Evolutionary conservation across 2,888 invertebrate genomes (phyloP), one percentile per base, ranked within the genome.

Genomic region (Autographa gamma): DNA sequence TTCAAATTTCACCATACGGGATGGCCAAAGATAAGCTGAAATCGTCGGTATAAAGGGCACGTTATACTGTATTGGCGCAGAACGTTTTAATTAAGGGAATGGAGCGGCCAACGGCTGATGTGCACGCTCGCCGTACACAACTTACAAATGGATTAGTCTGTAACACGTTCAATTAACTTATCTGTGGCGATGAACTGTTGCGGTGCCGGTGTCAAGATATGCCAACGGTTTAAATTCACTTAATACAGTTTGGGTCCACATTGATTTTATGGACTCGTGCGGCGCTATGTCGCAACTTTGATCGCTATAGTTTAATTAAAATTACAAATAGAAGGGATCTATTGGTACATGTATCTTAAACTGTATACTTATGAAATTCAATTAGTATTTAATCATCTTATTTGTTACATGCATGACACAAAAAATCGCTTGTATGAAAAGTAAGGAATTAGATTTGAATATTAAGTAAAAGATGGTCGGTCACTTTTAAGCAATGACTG

Each of bases 11-110:
- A 25, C 54, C 74, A 78, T 80, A 76, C 60, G 56, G 70, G 68
- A 75, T 73, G 77, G 74, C 77, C 79, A 43, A 31, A 76, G 81
- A 82, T 80, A 79, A 76, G 76, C 73, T 76, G 62, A 76, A 84
- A 85, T 85, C 74, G 80, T 65, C 69, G 65, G 76, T 69, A 77
- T 84, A 86, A 86, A 85, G 85, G 80, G 78, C 79, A 77, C 76
- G 79, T 80, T 83, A 79, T 81, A 81, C 80, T 86, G 74, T 83
- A 85, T 83, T 85, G 84, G 81, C 81, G 84, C 78, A 79, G 86
- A 88, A 88, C 88, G 89, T 89, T 93, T 93, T 94, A 93, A 95
- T 95, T 94, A 95, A 93, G 91, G 88, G 88, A 93, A 93, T 94
- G 94, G 92, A 86, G 75, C 85, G 77, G 63, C 77, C 81, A 83